Base-by-base conservation (phyloP, 1,140 invertebrate species). In the Vanessa atalanta region DNA sequence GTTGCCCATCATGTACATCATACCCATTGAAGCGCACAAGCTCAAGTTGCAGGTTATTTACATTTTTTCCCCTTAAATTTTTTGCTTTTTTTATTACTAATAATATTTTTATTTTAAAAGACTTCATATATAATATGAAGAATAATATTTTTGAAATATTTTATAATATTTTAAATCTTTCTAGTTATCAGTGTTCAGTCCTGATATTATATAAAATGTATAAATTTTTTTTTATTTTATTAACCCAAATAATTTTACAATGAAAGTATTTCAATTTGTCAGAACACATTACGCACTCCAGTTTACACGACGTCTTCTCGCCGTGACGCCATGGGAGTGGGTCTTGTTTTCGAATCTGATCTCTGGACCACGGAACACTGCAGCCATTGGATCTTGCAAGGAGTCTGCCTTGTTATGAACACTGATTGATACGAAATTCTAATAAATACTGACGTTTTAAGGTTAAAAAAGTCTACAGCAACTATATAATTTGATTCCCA, bases 331-430 rank as follows among this genome's bases (percentile, higher is more conserved):
- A 97, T 98, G 96, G 97, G 97, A 1, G 95, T 96, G n/a, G 97
- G 97, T 50, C 93, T 98, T 8, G 96, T 98, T 13, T 98, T 98
- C 89, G 97, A 98, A 91, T 96, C 97, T 0, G 96, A 98, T 89
- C 92, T 98, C 23, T 94, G 94, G 65, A 98, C 97, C 1, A 92
- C 94, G 0, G 95, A 97, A 83, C 96, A 98, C 87, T 91, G 94
- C 43, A 97, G 96, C 79, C 96, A 97, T 87, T 98, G 98, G 97
- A 94, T 98, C 23, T 90, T 98, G 48, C 97, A 98, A 91, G 97
- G 97, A 43, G 96, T 98, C 65, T 98, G 97, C 88, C 93, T 98
- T 43, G 94, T 96, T 57, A 94, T 98, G 79, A 98, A 98, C 88
- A 96, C 95, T 6, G 96, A 98, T 88, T 95, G 83, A 90, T 51